These are phyloP conservation scores for Melieria picta DNA, from an alignment of 2,888 invertebrate species.

Conservation along the genomic window DNA sequence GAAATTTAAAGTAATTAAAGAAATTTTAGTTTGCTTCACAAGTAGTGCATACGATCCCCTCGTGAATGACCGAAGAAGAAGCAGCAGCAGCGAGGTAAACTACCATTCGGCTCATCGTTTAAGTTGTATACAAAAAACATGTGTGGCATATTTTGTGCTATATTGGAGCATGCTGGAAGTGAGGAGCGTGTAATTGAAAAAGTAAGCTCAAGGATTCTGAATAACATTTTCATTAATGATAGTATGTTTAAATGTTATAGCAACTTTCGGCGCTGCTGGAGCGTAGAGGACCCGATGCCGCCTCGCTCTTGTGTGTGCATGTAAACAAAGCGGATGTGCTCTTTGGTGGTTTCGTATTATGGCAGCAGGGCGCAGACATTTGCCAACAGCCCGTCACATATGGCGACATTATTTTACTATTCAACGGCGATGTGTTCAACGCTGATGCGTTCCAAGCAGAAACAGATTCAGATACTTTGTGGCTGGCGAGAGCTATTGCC, in stretches of 20 bases:
- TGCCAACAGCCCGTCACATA: constrained; percentile 76
- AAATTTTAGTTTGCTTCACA: no score
- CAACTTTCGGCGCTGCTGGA: constrained; percentile 35
- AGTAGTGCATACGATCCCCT: no score
- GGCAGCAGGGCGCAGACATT: constrained; percentile 80
- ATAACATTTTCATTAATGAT: no score
- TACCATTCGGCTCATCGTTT: no score
- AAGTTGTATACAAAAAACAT: constrained; percentile 20
- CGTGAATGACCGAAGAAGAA: no score
- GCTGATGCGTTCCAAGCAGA: constrained; percentile 55
- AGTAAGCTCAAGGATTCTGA: no score
- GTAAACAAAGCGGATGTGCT: constrained; percentile 36
- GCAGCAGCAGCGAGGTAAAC: no score
- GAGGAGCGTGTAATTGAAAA: no score
- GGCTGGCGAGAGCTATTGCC: constrained; percentile 66
- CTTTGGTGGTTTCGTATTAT: constrained; percentile 74
- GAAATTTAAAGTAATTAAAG: no score
- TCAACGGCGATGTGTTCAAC: constrained; percentile 90
- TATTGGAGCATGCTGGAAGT: background rate
- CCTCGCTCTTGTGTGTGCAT: background rate
- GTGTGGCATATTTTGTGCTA: constrained; percentile 41
- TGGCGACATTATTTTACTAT: constrained; percentile 75
- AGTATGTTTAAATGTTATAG: background rate
- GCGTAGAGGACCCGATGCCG: constrained; percentile 51
- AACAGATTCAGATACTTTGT: constrained; percentile 68